These are phyloP conservation scores for Saccostrea cuccullata DNA, from an alignment of 1,140 invertebrate genomes.

Conservation along the genomic window DNA sequence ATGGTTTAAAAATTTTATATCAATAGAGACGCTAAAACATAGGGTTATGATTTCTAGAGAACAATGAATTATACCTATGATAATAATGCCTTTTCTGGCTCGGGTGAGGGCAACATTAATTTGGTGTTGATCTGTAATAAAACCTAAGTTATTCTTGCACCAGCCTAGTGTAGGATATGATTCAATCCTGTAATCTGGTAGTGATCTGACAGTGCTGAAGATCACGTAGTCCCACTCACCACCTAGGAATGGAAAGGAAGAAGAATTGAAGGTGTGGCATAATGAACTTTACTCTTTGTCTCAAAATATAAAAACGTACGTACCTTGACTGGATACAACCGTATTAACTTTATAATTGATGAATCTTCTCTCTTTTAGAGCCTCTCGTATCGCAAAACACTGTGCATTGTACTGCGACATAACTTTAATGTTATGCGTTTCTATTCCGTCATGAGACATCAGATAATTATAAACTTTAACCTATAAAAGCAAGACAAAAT, in stretches of 20 bases:
- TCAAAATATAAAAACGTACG: background rate
- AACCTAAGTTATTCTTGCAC: slow-evolving; percentile 71
- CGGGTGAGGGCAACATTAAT: slow-evolving; percentile 74
- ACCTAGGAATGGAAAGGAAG: slow-evolving; percentile 51
- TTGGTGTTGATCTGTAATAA: slow-evolving; percentile 71
- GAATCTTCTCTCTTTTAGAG: slow-evolving; percentile 29
- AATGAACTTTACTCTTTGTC: background rate
- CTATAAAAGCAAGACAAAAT: slow-evolving; percentile 42
- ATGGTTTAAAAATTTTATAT: too few relatives aligned
- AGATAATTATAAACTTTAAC: slow-evolving; percentile 57
- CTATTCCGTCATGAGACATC: slow-evolving; percentile 36
- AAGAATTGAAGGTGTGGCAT: background rate
- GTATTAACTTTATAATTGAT: slow-evolving; percentile 48
- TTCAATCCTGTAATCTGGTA: slow-evolving; percentile 70
- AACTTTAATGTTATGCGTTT: slow-evolving; percentile 48
- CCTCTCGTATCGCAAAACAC: slow-evolving; percentile 44
- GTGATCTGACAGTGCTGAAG: slow-evolving; percentile 68
- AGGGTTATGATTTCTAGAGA: too few relatives aligned
- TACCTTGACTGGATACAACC: slow-evolving; percentile 65
- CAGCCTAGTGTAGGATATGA: slow-evolving; percentile 66
- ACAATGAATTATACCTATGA: slow-evolving; percentile 63
- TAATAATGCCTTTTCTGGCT: slow-evolving; percentile 71
- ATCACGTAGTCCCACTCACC: slow-evolving; percentile 73
- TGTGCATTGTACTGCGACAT: slow-evolving; percentile 65
- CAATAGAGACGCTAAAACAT: too few relatives aligned